phyloP scores from a whole-genome alignment of 2,113 vertebrate species.

The Ploceus nigricollis region DNA sequence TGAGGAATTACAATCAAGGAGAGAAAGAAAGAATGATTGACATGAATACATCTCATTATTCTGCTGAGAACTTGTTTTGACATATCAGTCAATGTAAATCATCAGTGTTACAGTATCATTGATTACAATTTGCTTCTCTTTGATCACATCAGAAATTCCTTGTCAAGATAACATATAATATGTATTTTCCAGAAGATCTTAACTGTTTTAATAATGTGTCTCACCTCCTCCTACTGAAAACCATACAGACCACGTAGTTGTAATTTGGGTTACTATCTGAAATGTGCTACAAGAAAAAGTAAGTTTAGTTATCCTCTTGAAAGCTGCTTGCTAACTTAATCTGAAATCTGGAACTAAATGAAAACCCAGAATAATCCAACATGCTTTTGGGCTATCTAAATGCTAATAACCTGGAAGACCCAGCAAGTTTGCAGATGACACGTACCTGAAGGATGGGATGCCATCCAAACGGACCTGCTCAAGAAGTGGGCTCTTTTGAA shows the following conservation, averaged over 20 bases:
- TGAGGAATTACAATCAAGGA: background rate
- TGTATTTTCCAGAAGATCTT: background rate
- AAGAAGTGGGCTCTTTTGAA: background rate
- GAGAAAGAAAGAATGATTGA: background rate
- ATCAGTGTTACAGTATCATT: slow-evolving; percentile 11
- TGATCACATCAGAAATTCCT: background rate
- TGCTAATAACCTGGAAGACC: background rate
- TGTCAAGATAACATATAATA: background rate
- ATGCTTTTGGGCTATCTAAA: background rate
- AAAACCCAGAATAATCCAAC: background rate
- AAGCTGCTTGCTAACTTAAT: background rate
- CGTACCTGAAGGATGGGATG: background rate
- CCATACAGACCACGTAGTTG: background rate
- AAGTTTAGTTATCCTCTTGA: background rate
- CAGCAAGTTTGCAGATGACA: background rate
- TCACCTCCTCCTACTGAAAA: background rate
- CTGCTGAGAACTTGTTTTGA: slow-evolving; percentile 36
- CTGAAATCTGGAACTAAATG: background rate
- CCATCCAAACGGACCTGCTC: background rate
- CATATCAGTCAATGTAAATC: slow-evolving; percentile 14
- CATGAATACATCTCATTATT: background rate
- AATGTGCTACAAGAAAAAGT: background rate
- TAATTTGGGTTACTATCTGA: background rate
- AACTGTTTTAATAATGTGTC: background rate
- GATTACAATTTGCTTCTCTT: slow-evolving; percentile 37